Conservation (phyloP, 2,113 vertebrate species). For the Xenopus tropicalis region UCB_Xtro_10.0 CM004447.2:141190001-141190500, state of each 20-base stretch:
- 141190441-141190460: too few species aligned
- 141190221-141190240: constrained; percentile 62
- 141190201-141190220: constrained; percentile 58
- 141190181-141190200: constrained; percentile 63
- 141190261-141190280: constrained; percentile 67
- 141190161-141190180: constrained; percentile 51
- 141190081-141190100: background rate
- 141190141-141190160: constrained; percentile 22
- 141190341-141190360: constrained; percentile 17
- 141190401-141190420: background rate
- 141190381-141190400: background rate
- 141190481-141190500: too few species aligned
- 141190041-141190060: too few species aligned
- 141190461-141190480: too few species aligned
- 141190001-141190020: too few species aligned
- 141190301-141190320: constrained; percentile 62
- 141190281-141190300: constrained; percentile 66
- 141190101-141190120: background rate
- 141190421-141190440: background rate
- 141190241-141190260: constrained; percentile 56
- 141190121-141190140: constrained; percentile 1
- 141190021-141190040: too few species aligned
- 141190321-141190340: constrained; percentile 57
- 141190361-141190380: constrained; percentile 16
- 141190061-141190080: too few species aligned